Percentiles rank a stretch among this genome's conserved stretches.
Evolutionary conservation across 1,140 invertebrate species (phyloP).

Genomic region (Papilio glaucus): DNA sequence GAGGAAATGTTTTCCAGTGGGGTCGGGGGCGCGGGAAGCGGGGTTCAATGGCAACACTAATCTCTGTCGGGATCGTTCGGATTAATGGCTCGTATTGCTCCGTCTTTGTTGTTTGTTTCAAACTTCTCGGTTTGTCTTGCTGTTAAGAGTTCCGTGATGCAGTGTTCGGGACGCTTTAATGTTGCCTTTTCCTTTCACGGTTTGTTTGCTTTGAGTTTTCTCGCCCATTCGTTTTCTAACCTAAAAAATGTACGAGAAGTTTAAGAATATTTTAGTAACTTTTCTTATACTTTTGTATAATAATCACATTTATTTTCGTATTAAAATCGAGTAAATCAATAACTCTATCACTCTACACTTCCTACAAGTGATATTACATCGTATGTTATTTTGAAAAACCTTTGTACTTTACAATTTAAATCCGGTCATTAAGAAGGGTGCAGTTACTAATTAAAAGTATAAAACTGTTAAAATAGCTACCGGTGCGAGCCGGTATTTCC

Average conservation of each 20-base stretch:
- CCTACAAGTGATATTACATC: conserved; percentile 36
- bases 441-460: conserved; percentile 82
- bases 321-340: neutral
- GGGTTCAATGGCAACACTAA: conserved; percentile 72
- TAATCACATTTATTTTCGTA: neutral
- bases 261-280: conserved; percentile 12
- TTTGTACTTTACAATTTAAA: conserved; percentile 64
- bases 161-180: conserved; percentile 44
- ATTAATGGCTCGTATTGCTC: conserved; percentile 78
- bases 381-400: conserved; percentile 39
- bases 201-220: conserved; percentile 20
- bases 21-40: conserved; percentile 52
- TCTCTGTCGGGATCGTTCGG: conserved; percentile 74
- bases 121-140: conserved; percentile 63
- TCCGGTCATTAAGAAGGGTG: conserved; percentile 68
- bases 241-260: conserved; percentile 8
- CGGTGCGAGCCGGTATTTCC: conserved; percentile 56
- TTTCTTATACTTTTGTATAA: neutral
- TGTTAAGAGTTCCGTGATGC: conserved; percentile 66
- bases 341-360: neutral
- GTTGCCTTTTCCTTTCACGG: conserved; percentile 38
- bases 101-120: conserved; percentile 73
- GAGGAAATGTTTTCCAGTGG: conserved; percentile 75
- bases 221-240: conserved; percentile 6
- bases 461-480: conserved; percentile 82